phyloP scores from a whole-genome alignment of 2,888 invertebrate species.

The Bombylius major region DNA sequence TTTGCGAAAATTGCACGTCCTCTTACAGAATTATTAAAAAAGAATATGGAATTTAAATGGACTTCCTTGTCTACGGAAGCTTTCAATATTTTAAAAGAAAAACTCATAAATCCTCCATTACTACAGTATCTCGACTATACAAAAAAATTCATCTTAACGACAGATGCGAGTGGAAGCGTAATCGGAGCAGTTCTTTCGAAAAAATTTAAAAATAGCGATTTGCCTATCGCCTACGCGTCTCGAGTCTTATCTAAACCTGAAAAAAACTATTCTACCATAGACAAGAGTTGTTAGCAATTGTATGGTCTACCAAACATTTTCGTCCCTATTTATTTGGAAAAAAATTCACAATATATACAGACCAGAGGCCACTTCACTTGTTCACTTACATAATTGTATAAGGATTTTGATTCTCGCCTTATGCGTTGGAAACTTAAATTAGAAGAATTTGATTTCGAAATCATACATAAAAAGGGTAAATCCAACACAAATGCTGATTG shows the following conservation, averaged over 20 bases:
- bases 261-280: conserved; percentile 17
- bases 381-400: too few species aligned
- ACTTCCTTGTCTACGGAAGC: too few species aligned
- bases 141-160: conserved; percentile 19
- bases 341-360: too few species aligned
- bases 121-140: conserved; percentile 26
- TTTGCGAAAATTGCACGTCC: conserved; percentile 7
- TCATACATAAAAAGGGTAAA: too few species aligned
- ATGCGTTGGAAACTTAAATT: too few species aligned
- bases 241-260: conserved; percentile 17
- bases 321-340: neutral
- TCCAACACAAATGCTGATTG: too few species aligned
- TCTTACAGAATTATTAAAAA: too few species aligned
- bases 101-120: conserved; percentile 19
- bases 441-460: too few species aligned
- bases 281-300: conserved; percentile 16
- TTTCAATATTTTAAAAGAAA: too few species aligned
- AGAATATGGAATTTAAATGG: too few species aligned
- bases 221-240: conserved; percentile 19
- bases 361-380: too few species aligned
- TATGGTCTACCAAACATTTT: neutral
- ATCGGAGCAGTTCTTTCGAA: conserved; percentile 19
- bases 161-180: conserved; percentile 20
- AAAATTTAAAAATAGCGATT: conserved; percentile 2
- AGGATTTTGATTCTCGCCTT: too few species aligned